phyloP scores from a whole-genome alignment of 2,888 invertebrate genomes.

The Philereme vetulata region DNA sequence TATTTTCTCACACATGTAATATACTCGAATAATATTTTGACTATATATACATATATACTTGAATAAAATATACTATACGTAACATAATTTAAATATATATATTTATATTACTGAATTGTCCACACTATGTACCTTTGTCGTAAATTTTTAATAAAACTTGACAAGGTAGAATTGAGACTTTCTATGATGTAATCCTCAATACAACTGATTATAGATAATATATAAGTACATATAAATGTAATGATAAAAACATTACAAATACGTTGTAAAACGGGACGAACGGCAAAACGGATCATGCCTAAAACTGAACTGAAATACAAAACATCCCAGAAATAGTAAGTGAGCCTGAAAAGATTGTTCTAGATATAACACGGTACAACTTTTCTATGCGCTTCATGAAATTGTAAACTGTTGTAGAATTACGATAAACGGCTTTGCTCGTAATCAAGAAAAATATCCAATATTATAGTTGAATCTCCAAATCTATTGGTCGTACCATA shows the following conservation, averaged over 20 bases:
- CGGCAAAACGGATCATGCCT: background rate
- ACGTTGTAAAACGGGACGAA: conserved; percentile 6
- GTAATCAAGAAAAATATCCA: too few relatives aligned
- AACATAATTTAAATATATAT: conserved; percentile 3
- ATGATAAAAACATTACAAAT: conserved; percentile 1
- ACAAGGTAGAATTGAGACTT: conserved; percentile 21
- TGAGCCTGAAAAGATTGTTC: too few relatives aligned
- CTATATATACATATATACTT: background rate
- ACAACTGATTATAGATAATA: background rate
- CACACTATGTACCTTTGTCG: conserved; percentile 20
- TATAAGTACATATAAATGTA: conserved; percentile 1
- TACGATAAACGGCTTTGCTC: too few relatives aligned
- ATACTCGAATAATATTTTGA: background rate
- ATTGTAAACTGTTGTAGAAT: too few relatives aligned
- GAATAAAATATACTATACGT: background rate
- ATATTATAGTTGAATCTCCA: too few relatives aligned
- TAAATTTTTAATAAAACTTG: conserved; percentile 28
- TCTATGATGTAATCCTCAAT: background rate
- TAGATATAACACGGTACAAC: too few relatives aligned
- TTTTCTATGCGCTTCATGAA: too few relatives aligned
- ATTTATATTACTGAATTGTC: conserved; percentile 2
- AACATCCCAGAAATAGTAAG: too few relatives aligned
- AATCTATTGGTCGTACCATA: too few relatives aligned
- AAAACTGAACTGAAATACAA: too few relatives aligned
- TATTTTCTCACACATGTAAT: conserved; percentile 22